Base-by-base conservation (phyloP, 2,113 vertebrate genomes). In the Ranitomeya imitator region DNA sequence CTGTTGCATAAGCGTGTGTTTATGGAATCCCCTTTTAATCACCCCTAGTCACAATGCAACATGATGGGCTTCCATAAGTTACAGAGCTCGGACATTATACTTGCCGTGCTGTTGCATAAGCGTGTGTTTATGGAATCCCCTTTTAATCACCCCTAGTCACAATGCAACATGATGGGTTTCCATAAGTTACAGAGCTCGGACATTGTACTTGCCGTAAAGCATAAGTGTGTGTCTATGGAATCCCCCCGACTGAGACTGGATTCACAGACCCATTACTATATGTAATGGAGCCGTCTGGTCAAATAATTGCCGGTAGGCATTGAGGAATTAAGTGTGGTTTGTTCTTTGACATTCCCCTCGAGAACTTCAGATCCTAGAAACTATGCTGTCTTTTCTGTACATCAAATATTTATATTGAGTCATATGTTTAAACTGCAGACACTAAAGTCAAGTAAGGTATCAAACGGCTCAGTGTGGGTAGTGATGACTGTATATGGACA, bases 381-480 rank as follows among this genome's bases (percentile, higher is more conserved):
- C 82, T 69, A 67, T 55, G 45, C 61, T 83, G 82, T 23, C 71
- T 84, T 84, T 84, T 84, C 82, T 84, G 51, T 67, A 84, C 82
- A 84, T 84, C 82, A 84, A 84, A 84, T 84, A 84, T 84, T 84
- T 84, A 84, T 67, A 65, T 84, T 71, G 63, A 84, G 82, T 84
- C 82, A 69, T 83, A 67, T 84, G 82, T 84, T 84, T 84, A 71
- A 83, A 84, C 63, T 84, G 23, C 52, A 69, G 63, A 69, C 65
- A 84, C 63, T 84, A 69, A 84, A 71, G 82, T 84, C 82, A 84
- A 69, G 63, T 69, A 26, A 69, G 82, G 63, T 55, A 69, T 84
- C 63, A 84, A 69, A 71, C 55, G 60, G 65, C 63, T 54, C 45
- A 71, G 37, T 84, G 67, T 69, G 51, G 37, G 3, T 52, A 54